Evolutionary conservation across 2,797 vertebrate species (phyloP).

Genomic region (Benthosema pterotum): DNA sequence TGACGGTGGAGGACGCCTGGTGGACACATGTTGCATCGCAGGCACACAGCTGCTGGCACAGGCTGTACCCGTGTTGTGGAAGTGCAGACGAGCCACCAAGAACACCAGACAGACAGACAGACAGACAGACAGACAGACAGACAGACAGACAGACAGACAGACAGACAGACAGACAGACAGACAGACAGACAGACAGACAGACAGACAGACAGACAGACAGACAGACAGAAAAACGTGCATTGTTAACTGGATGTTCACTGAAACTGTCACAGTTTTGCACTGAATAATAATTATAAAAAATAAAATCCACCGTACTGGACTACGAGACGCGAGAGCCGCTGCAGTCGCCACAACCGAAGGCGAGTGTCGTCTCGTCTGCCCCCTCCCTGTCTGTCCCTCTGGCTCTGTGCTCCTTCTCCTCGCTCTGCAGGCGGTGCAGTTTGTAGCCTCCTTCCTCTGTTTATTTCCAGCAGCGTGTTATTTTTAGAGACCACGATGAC

Average conservation of each 20-base stretch:
- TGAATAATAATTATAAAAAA: too few relatives aligned
- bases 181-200: slow-evolving; percentile 8
- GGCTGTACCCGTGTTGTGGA: neutral
- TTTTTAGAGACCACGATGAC: slow-evolving; percentile 40
- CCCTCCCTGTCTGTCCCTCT: neutral
- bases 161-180: neutral
- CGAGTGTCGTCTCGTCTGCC: too few relatives aligned
- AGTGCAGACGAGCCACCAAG: slow-evolving; percentile 1
- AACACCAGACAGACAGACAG: too few relatives aligned
- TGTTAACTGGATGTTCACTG: too few relatives aligned
- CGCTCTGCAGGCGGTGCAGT: slow-evolving; percentile 11
- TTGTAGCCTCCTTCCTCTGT: slow-evolving; percentile 7
- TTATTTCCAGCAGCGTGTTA: slow-evolving; percentile 28
- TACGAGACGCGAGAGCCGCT: too few relatives aligned
- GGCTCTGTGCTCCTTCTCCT: neutral
- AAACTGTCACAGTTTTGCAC: too few relatives aligned
- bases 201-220: slow-evolving; percentile 5
- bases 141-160: slow-evolving; percentile 8
- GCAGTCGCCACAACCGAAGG: too few relatives aligned
- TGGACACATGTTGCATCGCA: slow-evolving; percentile 56
- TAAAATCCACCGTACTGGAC: too few relatives aligned
- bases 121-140: slow-evolving; percentile 16
- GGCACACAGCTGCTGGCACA: slow-evolving; percentile 25
- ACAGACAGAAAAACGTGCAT: neutral
- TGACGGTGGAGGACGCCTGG: slow-evolving; percentile 64